Evolutionary conservation across 2,797 vertebrate species (phyloP).

Genomic region (Rhinichthys osculus): DNA sequence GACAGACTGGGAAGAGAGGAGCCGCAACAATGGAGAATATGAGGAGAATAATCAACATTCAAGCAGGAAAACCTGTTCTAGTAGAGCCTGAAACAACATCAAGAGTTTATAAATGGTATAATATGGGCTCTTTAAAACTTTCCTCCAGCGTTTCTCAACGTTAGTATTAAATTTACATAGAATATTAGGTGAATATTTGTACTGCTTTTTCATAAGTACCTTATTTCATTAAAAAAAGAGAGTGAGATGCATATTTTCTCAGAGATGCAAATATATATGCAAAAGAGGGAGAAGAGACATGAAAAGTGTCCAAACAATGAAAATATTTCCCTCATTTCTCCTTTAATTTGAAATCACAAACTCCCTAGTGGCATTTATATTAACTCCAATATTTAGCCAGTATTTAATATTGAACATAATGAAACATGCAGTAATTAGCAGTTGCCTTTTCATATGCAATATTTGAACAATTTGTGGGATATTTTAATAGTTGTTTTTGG

Average conservation of each 20-base stretch:
- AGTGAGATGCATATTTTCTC: not conserved
- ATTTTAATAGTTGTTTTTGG: not conserved
- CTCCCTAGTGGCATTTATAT: not conserved
- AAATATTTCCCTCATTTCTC: not conserved
- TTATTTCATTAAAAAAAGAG: not conserved
- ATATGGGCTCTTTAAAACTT: not conserved
- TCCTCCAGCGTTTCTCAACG: not conserved
- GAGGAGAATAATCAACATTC: not conserved
- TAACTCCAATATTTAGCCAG: not conserved
- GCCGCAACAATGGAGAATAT: not conserved
- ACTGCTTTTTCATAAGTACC: not conserved
- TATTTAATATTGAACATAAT: not conserved
- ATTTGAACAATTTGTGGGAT: not conserved
- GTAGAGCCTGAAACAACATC: not conserved
- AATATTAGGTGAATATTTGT: not conserved
- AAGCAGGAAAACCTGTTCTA: not conserved
- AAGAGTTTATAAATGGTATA: not conserved
- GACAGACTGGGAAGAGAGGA: not conserved
- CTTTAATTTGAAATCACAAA: not conserved
- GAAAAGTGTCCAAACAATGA: not conserved
- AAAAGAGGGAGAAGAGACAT: not conserved
- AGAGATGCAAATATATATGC: not conserved
- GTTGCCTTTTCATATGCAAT: not conserved
- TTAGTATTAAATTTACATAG: not conserved
- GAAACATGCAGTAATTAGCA: not conserved